Percentiles rank a stretch among this genome's conserved stretches.
phyloP scores from a whole-genome alignment of 2,888 invertebrate species.

The Petrolisthes cinctipes region DNA sequence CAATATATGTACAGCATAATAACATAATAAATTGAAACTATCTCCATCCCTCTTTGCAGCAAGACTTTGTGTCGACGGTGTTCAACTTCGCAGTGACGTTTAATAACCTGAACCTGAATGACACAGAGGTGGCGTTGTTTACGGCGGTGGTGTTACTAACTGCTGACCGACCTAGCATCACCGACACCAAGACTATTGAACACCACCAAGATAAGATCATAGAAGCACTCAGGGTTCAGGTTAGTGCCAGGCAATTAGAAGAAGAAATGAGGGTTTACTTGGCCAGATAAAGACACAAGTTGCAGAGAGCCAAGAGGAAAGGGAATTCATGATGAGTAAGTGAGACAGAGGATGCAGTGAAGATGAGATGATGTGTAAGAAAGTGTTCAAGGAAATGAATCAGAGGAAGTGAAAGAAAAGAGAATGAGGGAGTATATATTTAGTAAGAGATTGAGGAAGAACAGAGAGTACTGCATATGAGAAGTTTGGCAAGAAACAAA shows the following conservation, averaged over 20 bases:
- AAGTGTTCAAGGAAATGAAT: background rate
- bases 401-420: background rate
- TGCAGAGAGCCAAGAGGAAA: background rate
- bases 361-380: background rate
- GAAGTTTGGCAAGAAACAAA: background rate
- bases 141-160: slow-evolving; percentile 87
- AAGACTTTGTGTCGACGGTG: slow-evolving; percentile 84
- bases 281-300: background rate
- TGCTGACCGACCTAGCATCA: slow-evolving; percentile 83
- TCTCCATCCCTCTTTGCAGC: slow-evolving; percentile 73
- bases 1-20: background rate
- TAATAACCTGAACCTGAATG: slow-evolving; percentile 80
- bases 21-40: background rate
- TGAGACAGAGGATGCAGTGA: background rate
- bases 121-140: slow-evolving; percentile 90
- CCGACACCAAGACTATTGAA: slow-evolving; percentile 83
- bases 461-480: background rate
- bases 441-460: background rate
- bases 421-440: background rate
- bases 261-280: too few species aligned
- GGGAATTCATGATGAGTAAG: background rate
- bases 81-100: slow-evolving; percentile 81
- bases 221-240: slow-evolving; percentile 88
- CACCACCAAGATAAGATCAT: slow-evolving; percentile 84
- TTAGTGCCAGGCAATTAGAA: slow-evolving; percentile 67